A percentile compares a stretch with the other conserved stretches of the same genome.
Conservation (phyloP, 2,113 vertebrate species). For the Chionis minor region DNA sequence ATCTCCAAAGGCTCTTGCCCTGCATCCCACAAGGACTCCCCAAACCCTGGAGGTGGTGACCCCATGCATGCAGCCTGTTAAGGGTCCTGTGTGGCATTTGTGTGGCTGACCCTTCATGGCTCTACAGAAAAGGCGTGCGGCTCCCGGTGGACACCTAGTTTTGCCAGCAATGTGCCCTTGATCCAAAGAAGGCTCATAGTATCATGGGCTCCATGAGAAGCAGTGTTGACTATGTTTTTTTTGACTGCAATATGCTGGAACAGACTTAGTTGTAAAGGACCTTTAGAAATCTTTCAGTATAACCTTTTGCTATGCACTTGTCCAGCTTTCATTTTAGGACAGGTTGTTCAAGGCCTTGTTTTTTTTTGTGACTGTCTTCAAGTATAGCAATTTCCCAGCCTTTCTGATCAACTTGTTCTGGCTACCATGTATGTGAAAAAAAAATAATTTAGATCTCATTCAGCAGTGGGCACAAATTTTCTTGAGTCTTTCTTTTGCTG, state of each 20-base stretch:
- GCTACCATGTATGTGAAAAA: not conserved
- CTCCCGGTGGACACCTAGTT: not conserved
- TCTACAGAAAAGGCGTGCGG: not conserved
- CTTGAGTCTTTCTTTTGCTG: not conserved
- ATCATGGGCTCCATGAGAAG: not conserved
- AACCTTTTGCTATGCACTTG: not conserved
- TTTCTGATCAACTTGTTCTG: not conserved
- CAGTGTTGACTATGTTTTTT: not conserved
- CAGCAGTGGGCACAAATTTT: not conserved
- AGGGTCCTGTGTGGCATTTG: fast-evolving
- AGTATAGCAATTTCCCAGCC: not conserved
- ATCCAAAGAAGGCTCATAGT: too few species aligned
- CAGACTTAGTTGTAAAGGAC: not conserved
- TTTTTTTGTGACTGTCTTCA: not conserved
- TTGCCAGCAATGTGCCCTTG: not conserved
- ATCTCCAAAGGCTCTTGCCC: not conserved
- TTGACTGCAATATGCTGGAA: not conserved
- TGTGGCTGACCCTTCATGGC: not conserved
- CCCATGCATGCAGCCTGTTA: not conserved
- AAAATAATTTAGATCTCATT: not conserved
- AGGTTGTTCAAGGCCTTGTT: not conserved
- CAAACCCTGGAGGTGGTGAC: not conserved
- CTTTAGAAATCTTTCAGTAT: not conserved
- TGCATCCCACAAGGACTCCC: not conserved
- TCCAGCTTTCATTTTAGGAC: not conserved